These are phyloP conservation scores for Meles meles DNA, from an alignment of 2,113 vertebrate genomes.

Conservation along the genomic window DNA sequence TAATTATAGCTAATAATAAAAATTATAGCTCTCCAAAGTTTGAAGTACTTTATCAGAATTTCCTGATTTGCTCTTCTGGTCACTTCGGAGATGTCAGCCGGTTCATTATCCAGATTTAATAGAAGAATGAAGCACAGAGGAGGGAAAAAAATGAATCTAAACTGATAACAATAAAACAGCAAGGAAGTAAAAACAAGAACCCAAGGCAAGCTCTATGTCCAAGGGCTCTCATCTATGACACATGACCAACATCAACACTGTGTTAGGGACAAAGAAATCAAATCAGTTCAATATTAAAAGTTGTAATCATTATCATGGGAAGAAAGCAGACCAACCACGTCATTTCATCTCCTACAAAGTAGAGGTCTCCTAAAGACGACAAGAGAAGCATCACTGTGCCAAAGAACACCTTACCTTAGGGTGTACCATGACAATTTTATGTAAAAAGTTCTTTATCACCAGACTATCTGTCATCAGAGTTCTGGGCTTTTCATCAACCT, in stretches of 20 bases:
- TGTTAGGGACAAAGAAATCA: not conserved
- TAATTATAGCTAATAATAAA: not conserved
- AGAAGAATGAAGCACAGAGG: slow-evolving; percentile 6
- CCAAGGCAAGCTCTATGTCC: not conserved
- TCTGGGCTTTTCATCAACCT: slow-evolving; percentile 76
- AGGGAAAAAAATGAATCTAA: not conserved
- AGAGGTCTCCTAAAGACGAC: not conserved
- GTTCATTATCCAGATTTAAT: not conserved
- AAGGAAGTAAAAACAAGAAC: not conserved
- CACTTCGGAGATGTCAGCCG: not conserved
- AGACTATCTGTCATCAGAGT: slow-evolving; percentile 64
- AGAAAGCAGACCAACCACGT: not conserved
- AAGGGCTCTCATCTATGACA: not conserved
- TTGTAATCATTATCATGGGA: not conserved
- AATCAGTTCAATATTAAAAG: slow-evolving; percentile 14
- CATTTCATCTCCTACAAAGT: not conserved
- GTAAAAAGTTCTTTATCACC: slow-evolving; percentile 81
- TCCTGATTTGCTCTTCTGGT: not conserved
- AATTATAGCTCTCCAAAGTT: slow-evolving; percentile 7
- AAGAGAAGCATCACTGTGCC: not conserved
- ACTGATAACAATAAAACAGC: not conserved
- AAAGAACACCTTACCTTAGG: slow-evolving; percentile 79
- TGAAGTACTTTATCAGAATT: slow-evolving; percentile 4
- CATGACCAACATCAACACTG: not conserved
- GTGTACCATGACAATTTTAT: slow-evolving; percentile 81